A percentile compares a stretch with the other conserved stretches of the same genome.
phyloP scores from a whole-genome alignment of 2,113 vertebrate species.

The Phodopus roborovskii region DNA sequence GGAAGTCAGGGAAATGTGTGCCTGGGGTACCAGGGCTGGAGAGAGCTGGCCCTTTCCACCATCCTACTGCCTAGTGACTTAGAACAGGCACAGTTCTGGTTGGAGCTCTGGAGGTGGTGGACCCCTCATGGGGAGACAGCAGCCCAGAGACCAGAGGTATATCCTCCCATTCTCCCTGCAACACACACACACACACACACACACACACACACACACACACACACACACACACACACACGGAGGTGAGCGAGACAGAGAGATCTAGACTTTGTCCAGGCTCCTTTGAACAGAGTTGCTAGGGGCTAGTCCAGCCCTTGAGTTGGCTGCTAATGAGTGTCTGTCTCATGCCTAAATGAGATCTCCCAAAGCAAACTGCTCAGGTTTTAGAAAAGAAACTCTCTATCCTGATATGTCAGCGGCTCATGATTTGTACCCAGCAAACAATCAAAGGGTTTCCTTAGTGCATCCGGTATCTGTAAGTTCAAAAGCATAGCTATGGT shows the following conservation, averaged over 20 bases:
- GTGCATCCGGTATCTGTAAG: not conserved
- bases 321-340: not conserved
- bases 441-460: not conserved
- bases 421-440: not conserved
- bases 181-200: not conserved
- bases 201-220: not conserved
- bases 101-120: not conserved
- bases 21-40: not conserved
- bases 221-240: not conserved
- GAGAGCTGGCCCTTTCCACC: not conserved
- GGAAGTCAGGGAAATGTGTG: not conserved
- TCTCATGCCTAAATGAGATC: not conserved
- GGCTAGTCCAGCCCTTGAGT: not conserved
- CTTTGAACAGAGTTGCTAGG: not conserved
- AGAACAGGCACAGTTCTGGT: not conserved
- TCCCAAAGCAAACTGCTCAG: slow-evolving; percentile 34
- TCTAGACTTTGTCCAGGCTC: not conserved
- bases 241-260: not conserved
- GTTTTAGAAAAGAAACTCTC: not conserved
- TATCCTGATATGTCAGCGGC: not conserved
- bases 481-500: not conserved
- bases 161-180: not conserved
- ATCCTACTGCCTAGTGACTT: not conserved
- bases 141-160: not conserved
- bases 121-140: not conserved